phyloP scores from a whole-genome alignment of 2,888 invertebrate genomes.

The Eubasilissa splendida region DNA sequence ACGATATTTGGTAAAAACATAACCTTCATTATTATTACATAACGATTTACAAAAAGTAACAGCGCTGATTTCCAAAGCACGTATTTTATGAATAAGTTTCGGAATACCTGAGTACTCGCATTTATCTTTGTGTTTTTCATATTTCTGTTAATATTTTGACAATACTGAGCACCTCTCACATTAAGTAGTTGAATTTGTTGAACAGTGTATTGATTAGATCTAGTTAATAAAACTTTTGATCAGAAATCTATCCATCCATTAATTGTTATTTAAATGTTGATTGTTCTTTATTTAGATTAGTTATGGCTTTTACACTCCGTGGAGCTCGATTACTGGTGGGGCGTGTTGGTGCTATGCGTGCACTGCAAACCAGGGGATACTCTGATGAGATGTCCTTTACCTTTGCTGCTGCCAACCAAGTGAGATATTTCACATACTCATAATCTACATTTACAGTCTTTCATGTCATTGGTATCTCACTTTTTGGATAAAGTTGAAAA shows the following conservation, averaged over 20 bases:
- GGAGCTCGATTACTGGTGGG: conserved; percentile 64
- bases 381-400: conserved; percentile 92
- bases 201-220: too few species aligned
- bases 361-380: conserved; percentile 76
- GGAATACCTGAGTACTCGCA: background rate
- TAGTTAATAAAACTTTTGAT: too few species aligned
- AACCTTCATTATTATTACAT: conserved; percentile 43
- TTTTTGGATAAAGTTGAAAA: too few species aligned
- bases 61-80: background rate
- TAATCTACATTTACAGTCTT: too few species aligned
- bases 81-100: background rate
- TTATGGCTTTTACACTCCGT: conserved; percentile 74
- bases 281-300: conserved; percentile 17
- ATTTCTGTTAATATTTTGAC: background rate
- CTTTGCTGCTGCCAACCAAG: conserved; percentile 92
- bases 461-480: too few species aligned
- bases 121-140: background rate
- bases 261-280: too few species aligned
- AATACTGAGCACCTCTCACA: background rate
- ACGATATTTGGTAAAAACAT: conserved; percentile 25
- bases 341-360: conserved; percentile 66
- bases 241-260: too few species aligned
- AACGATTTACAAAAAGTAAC: conserved; percentile 28
- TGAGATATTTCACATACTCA: conserved; percentile 62
- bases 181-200: too few species aligned